phyloP scores from a whole-genome alignment of 2,113 vertebrate genomes.

The Nannobrachium achirus region DNA sequence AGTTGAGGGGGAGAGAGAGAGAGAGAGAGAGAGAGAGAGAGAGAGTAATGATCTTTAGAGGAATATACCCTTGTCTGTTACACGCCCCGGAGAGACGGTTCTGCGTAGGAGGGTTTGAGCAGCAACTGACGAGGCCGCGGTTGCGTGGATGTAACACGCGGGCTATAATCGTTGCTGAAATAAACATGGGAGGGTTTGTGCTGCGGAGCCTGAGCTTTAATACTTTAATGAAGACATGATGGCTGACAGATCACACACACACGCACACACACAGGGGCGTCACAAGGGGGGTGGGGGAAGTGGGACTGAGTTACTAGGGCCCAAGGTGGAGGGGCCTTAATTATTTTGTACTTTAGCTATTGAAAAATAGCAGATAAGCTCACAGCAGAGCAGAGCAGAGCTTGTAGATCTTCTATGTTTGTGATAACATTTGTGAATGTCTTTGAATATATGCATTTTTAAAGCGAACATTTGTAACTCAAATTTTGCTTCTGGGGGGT shows the following conservation, averaged over 20 bases:
- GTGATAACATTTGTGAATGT: too few relatives aligned
- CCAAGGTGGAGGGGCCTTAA: too few relatives aligned
- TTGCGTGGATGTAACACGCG: constrained; percentile 35
- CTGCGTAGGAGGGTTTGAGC: constrained; percentile 41
- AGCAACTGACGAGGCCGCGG: constrained; percentile 28
- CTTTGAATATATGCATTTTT: too few relatives aligned
- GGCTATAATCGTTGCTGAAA: constrained; percentile 50
- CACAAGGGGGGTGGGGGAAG: too few relatives aligned
- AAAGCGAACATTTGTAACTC: too few relatives aligned
- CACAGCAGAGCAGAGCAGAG: too few relatives aligned
- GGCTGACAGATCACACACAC: constrained; percentile 47
- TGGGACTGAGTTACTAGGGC: too few relatives aligned
- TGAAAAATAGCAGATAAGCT: too few relatives aligned
- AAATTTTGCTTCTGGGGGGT: too few relatives aligned
- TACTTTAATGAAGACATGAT: constrained; percentile 60
- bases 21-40: constrained; percentile 15
- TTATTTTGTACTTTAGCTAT: too few relatives aligned
- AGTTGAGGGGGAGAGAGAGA: background rate
- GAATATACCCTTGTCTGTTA: constrained; percentile 40
- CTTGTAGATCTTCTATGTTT: too few relatives aligned
- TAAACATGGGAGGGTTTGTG: constrained; percentile 48
- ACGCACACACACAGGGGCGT: background rate
- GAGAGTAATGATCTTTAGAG: constrained; percentile 39
- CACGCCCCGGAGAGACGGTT: constrained; percentile 19
- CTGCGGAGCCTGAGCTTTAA: constrained; percentile 62